phyloP scores from a whole-genome alignment of 2,113 vertebrate species.

The Gasterosteus nipponicus region DNA sequence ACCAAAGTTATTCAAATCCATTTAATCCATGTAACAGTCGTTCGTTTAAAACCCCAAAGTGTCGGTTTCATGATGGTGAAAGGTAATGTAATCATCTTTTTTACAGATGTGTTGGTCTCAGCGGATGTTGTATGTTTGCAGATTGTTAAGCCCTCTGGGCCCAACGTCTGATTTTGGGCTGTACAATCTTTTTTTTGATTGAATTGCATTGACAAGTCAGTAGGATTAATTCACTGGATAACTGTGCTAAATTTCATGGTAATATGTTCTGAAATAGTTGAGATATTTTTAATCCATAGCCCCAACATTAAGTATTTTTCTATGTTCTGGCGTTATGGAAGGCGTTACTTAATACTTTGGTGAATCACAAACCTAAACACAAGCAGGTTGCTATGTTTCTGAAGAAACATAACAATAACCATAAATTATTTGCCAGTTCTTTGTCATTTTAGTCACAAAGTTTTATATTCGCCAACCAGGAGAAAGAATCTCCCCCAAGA shows the following conservation, averaged over 20 bases:
- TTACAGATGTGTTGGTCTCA: too few relatives aligned
- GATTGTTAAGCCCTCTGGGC: too few relatives aligned
- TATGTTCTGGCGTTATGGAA: background rate
- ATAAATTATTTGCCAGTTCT: conserved; percentile 37
- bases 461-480: conserved; percentile 47
- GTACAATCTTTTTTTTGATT: too few relatives aligned
- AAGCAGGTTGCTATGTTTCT: conserved; percentile 31
- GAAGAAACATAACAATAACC: conserved; percentile 14
- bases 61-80: background rate
- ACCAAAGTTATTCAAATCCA: background rate
- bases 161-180: too few relatives aligned
- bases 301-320: background rate
- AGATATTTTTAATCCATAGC: background rate
- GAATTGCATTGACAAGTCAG: background rate
- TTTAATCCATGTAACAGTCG: background rate
- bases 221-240: background rate
- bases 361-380: conserved; percentile 8
- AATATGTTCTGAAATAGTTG: background rate
- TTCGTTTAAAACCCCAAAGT: background rate
- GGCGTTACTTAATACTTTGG: conserved; percentile 8
- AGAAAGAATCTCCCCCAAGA: conserved; percentile 41
- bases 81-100: background rate
- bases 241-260: too few relatives aligned
- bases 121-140: too few relatives aligned
- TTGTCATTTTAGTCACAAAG: conserved; percentile 35